A percentile compares a stretch with the other conserved stretches of the same genome.
Evolutionary conservation across 2,113 vertebrate species (phyloP).

Genomic region (Poeciliopsis prolifica): DNA sequence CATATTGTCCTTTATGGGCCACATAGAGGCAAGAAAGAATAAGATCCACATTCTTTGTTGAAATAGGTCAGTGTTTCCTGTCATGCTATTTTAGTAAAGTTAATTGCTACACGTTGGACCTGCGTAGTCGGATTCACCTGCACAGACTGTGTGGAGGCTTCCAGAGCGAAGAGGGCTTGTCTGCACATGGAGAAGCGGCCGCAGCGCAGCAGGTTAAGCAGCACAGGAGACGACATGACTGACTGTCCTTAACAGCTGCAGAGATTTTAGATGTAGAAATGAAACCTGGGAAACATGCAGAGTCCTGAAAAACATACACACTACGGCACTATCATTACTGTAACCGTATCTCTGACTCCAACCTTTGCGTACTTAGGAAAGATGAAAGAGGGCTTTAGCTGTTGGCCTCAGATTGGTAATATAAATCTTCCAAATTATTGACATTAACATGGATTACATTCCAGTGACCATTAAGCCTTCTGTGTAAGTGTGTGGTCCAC

Average conservation of each 20-base stretch:
- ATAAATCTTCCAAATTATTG: not conserved
- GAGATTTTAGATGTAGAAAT: conserved; percentile 1
- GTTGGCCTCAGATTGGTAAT: not conserved
- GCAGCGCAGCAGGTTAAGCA: conserved; percentile 46
- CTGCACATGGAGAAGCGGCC: conserved; percentile 1
- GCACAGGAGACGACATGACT: conserved; percentile 43
- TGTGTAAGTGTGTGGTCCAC: conserved; percentile 12
- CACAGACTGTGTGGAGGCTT: conserved; percentile 3
- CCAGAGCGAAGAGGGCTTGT: conserved; percentile 6
- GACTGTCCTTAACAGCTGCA: conserved; percentile 18
- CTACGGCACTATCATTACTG: not conserved
- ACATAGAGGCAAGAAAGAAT: not conserved
- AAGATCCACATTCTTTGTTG: not conserved
- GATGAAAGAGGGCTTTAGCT: not conserved
- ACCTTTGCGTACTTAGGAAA: not conserved
- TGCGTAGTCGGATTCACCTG: conserved; percentile 27
- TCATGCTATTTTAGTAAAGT: no score
- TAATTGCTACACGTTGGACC: not conserved
- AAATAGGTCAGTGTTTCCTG: not conserved
- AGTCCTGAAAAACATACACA: conserved; percentile 1
- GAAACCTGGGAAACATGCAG: not conserved
- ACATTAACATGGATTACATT: conserved; percentile 4
- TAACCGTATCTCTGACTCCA: not conserved
- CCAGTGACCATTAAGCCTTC: not conserved
- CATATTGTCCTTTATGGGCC: not conserved